These are phyloP conservation scores for Helicorthomorpha holstii DNA, from an alignment of 1,140 invertebrate genomes.

Conservation along the genomic window DNA sequence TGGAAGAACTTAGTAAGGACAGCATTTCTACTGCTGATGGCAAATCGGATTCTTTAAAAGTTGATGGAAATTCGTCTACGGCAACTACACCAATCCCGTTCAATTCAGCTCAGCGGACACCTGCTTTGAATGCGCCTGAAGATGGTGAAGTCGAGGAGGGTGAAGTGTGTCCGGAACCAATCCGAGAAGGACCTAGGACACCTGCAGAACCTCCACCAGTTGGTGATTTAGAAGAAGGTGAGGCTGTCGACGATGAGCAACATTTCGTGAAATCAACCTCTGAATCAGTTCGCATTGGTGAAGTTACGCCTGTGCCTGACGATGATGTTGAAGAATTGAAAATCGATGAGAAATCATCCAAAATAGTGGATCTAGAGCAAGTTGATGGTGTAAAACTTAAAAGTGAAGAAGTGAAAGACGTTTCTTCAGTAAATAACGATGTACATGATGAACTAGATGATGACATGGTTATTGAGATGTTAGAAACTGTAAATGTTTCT, in stretches of 20 bases:
- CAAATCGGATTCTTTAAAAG: background rate
- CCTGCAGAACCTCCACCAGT: background rate
- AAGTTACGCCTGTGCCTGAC: too few species aligned
- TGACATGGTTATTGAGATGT: background rate
- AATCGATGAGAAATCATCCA: too few species aligned
- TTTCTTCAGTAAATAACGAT: background rate
- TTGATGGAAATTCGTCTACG: background rate
- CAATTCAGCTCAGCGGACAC: too few species aligned
- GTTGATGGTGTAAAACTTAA: background rate
- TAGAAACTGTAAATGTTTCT: too few species aligned
- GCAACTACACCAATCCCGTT: background rate
- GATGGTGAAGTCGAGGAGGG: background rate
- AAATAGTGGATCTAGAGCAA: too few species aligned
- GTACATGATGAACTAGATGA: background rate
- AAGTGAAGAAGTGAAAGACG: background rate
- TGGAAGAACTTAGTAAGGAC: background rate
- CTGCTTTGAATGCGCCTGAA: too few species aligned
- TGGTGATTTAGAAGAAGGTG: background rate
- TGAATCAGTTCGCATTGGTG: too few species aligned
- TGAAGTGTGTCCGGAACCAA: too few species aligned
- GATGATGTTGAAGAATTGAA: too few species aligned
- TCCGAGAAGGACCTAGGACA: too few species aligned
- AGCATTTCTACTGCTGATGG: background rate
- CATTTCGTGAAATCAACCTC: too few species aligned
- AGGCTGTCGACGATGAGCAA: background rate